Base-by-base conservation (phyloP, 2,797 vertebrate species). In the Naso thynnoides region DNA sequence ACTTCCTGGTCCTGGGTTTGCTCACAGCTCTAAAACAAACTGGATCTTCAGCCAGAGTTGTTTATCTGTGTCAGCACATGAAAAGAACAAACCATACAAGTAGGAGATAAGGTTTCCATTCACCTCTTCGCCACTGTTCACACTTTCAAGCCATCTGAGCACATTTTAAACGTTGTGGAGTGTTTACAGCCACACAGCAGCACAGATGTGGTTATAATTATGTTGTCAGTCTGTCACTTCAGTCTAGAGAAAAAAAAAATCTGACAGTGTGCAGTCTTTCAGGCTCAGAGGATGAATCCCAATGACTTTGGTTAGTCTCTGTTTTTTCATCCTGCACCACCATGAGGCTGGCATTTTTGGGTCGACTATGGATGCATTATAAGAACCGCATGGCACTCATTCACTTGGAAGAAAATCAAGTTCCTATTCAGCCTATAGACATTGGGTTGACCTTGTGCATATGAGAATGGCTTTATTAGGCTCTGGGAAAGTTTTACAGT, bases 1-100 rank as follows among this genome's bases (percentile, higher is more conserved):
- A 76, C 76, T 88, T 90, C 86, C 90, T 91, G 81, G 79, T 83
- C 73, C 73, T 58, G 33, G 53, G 71, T 80, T 78, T 61, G 15
- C 21, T 14, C 48, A 31, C 48, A 59, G 73, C 59, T 74, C 55
- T 45, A 50, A 70, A 81, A 81, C 61, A 81, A 82, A 75, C 38
- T 52, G 49, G 67, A 79, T 78, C 73, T 82, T 60, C 23, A 67
- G 29, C 62, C 60, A 81, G 48, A 77, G 84, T 76, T 80, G 58
- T 82, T 86, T 82, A 27, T 79, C 50, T 79, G 44, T 52, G 84
- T 81, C 53, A 71, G 73, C 63, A 70, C 50, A 76, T 66, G 27
- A 73, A 76, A 70, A 68, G 31, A 42, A 23, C 33, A 74, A n/a
- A 53, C 16, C 16, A 21, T 6, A 52, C 8, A 36, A 57, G 45